Percentiles rank a stretch among this genome's conserved stretches.
Conservation (phyloP, 2,888 invertebrate species). For the Melanostoma scalare region DNA sequence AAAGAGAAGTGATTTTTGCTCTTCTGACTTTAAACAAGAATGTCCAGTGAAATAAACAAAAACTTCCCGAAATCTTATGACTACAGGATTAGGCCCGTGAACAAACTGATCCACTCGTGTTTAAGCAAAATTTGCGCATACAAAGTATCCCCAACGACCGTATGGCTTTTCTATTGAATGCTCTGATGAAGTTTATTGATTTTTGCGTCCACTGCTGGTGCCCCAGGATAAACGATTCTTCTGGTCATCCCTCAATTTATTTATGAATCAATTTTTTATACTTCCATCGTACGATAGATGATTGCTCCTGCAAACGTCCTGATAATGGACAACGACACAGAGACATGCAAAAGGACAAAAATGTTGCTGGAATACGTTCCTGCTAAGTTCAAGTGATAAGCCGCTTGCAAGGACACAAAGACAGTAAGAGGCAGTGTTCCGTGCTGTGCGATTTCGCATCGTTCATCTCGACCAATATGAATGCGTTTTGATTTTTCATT, state of each 20-base stretch:
- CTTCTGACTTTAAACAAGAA: too few species aligned
- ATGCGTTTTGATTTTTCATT: constrained; percentile 56
- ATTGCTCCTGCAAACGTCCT: constrained; percentile 43
- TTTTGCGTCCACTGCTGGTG: constrained; percentile 35
- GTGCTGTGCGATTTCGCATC: constrained; percentile 2
- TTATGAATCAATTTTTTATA: constrained; percentile 34
- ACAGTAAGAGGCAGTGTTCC: constrained; percentile 17
- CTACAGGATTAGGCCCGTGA: too few species aligned
- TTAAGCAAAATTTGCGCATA: constrained; percentile 6
- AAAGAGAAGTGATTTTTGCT: too few species aligned
- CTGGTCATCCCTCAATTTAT: constrained; percentile 43
- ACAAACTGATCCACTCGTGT: constrained; percentile 21
- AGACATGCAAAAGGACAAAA: constrained; percentile 44
- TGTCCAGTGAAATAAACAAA: too few species aligned
- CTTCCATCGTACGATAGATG: constrained; percentile 11
- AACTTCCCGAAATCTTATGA: too few species aligned
- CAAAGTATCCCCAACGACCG: constrained; percentile 12
- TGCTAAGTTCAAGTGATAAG: constrained; percentile 57
- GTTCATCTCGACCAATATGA: constrained; percentile 45
- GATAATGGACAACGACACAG: constrained; percentile 36
- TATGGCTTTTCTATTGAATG: constrained; percentile 44
- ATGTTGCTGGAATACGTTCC: constrained; percentile 2
- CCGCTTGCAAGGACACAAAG: constrained; percentile 27
- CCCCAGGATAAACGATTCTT: constrained; percentile 11
- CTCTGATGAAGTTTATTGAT: constrained; percentile 64